phyloP scores from a whole-genome alignment of 1,140 invertebrate genomes.

The Heliconius himera region DNA sequence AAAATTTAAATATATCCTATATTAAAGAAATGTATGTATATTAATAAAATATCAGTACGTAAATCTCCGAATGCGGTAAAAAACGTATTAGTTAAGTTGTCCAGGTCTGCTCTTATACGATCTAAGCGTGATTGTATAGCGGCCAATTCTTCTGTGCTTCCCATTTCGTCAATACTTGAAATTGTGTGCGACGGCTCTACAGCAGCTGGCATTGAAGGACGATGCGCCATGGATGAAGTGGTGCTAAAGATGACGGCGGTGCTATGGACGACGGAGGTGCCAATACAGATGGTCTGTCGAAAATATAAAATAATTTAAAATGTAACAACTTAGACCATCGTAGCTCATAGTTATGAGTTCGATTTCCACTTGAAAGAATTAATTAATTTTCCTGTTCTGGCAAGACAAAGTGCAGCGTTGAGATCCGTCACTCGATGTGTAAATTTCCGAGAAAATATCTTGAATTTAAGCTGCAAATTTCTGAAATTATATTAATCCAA shows the following conservation, averaged over 20 bases:
- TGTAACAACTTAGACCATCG: background rate
- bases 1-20: background rate
- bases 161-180: slow-evolving; percentile 1
- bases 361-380: too few relatives aligned
- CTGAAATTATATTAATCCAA: too few relatives aligned
- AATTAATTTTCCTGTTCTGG: too few relatives aligned
- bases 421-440: too few relatives aligned
- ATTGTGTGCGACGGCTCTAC: background rate
- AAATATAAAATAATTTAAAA: background rate
- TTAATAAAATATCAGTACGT: background rate
- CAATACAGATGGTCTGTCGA: background rate
- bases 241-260: background rate
- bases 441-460: too few relatives aligned
- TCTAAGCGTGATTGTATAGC: slow-evolving; percentile 39
- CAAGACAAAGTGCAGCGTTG: too few relatives aligned
- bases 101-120: slow-evolving; percentile 43
- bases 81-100: slow-evolving; percentile 52
- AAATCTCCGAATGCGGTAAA: slow-evolving; percentile 47
- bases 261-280: slow-evolving; percentile 1
- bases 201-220: slow-evolving; percentile 17
- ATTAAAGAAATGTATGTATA: background rate
- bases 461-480: too few relatives aligned
- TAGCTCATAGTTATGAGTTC: too few relatives aligned
- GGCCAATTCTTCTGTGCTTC: slow-evolving; percentile 42
- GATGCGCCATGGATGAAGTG: background rate